Evolutionary conservation across 2,113 vertebrate genomes (phyloP).

Genomic region (Sakesphorus luctuosus): DNA sequence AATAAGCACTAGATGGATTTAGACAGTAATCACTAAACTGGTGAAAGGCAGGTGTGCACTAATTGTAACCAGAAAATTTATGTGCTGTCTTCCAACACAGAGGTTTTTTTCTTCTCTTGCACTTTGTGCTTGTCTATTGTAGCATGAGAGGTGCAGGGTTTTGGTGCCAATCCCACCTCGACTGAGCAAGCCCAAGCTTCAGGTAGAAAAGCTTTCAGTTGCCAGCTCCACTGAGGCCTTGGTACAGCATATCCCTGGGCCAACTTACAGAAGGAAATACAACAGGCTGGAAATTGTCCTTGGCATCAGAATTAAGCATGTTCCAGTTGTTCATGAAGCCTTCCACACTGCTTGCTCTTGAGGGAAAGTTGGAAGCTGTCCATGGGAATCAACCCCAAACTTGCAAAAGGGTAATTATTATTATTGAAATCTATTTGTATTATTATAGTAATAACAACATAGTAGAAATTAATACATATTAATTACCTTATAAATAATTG

Average conservation of each 20-base stretch:
- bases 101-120: background rate
- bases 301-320: background rate
- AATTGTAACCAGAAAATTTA: background rate
- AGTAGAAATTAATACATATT: background rate
- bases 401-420: background rate
- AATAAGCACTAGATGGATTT: background rate
- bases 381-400: background rate
- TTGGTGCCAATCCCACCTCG: fast-evolving
- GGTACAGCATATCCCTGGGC: background rate
- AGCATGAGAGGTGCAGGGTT: background rate
- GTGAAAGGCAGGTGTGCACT: background rate
- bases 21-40: background rate
- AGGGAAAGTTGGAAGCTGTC: background rate
- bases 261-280: background rate
- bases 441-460: background rate
- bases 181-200: background rate
- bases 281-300: background rate
- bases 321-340: background rate
- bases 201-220: background rate
- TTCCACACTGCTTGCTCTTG: background rate
- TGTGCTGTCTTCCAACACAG: background rate
- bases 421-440: background rate
- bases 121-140: background rate
- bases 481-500: background rate
- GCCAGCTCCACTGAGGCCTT: fast-evolving